These are phyloP conservation scores for Noctua janthe DNA, from an alignment of 2,888 invertebrate species.

Conservation along the genomic window DNA sequence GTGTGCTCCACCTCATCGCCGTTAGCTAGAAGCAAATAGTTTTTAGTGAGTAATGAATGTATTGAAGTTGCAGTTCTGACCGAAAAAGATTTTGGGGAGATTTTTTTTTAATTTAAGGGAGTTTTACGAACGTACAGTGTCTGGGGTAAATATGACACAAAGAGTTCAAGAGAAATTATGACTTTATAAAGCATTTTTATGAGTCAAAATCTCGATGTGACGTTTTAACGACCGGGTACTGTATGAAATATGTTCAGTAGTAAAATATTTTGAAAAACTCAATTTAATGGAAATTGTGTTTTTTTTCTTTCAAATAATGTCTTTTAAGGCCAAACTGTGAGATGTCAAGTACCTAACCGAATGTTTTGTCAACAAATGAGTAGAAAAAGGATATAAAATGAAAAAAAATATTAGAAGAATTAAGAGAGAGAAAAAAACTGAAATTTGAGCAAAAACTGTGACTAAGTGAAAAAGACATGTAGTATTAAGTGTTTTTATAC, in stretches of 20 bases:
- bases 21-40: constrained; percentile 90
- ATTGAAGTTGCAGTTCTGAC: constrained; percentile 60
- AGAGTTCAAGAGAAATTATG: neutral
- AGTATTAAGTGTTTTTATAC: constrained; percentile 55
- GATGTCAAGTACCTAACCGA: constrained; percentile 58
- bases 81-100: constrained; percentile 44
- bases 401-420: constrained; percentile 52
- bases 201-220: neutral
- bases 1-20: constrained; percentile 86
- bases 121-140: neutral
- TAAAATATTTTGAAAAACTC: neutral
- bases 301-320: constrained; percentile 3
- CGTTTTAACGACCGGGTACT: neutral
- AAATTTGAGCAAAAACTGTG: constrained; percentile 71
- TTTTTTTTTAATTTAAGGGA: constrained; percentile 15
- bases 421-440: constrained; percentile 56
- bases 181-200: neutral
- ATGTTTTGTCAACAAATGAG: constrained; percentile 64
- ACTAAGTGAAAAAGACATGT: constrained; percentile 74
- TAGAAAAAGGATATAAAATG: constrained; percentile 58
- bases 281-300: neutral
- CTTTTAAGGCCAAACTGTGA: constrained; percentile 54
- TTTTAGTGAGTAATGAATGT: constrained; percentile 83
- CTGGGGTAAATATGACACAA: neutral
- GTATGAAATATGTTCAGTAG: neutral